Conservation (phyloP, 37 sponge, comb jelly and placozoan genomes). For the Halichondria panicea region DNA sequence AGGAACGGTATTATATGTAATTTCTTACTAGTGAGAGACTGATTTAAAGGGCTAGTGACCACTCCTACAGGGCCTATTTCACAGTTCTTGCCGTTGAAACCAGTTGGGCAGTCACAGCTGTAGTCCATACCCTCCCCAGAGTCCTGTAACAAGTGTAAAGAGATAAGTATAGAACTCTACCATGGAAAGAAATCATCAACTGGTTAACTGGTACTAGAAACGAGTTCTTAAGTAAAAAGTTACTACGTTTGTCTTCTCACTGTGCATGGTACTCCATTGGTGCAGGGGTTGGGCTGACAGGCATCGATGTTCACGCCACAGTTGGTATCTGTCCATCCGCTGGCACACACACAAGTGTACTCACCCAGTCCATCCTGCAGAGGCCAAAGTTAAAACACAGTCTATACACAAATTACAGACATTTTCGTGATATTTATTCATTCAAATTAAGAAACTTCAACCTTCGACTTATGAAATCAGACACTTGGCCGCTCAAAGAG, state of each 20-base stretch:
- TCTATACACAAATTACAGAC: too few relatives aligned
- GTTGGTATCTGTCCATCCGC: background rate
- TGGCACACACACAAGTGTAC: constrained; percentile 16
- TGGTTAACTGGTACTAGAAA: background rate
- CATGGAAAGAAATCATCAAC: background rate
- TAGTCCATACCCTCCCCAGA: too few relatives aligned
- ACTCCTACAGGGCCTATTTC: too few relatives aligned
- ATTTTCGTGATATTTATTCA: too few relatives aligned
- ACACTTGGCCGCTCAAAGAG: too few relatives aligned
- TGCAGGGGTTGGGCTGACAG: constrained; percentile 14
- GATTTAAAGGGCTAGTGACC: too few relatives aligned
- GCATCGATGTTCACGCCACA: constrained; percentile 15
- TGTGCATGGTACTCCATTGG: constrained; percentile 12
- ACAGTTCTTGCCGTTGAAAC: constrained; percentile 25
- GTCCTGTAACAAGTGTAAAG: too few relatives aligned
- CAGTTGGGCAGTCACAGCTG: constrained; percentile 8
- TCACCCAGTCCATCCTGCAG: constrained; percentile 7
- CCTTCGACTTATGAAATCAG: too few relatives aligned
- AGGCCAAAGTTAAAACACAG: background rate
- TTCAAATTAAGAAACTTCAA: too few relatives aligned
- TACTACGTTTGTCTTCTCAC: background rate
- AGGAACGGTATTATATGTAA: too few relatives aligned
- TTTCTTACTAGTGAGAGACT: too few relatives aligned
- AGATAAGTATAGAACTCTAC: too few relatives aligned
- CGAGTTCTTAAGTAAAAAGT: background rate